Evolutionary conservation across 1,140 invertebrate genomes (phyloP).

Genomic region (Cecropterus lyciades): DNA sequence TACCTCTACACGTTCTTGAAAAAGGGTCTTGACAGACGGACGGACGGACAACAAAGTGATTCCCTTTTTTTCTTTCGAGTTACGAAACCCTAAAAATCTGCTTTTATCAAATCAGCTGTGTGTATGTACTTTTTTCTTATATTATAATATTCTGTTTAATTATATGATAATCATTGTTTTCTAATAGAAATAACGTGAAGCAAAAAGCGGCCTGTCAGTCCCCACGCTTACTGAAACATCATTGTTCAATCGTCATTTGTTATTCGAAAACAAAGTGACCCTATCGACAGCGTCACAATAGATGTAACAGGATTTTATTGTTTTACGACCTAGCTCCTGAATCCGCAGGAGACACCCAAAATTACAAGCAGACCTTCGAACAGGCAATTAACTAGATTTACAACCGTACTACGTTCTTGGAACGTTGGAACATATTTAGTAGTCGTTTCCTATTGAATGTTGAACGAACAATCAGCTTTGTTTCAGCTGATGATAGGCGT

Average conservation of each 20-base stretch:
- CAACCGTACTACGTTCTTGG: constrained; percentile 63
- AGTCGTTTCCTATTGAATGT: constrained; percentile 35
- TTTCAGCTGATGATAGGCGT: constrained; percentile 30
- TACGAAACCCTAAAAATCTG: too few species aligned
- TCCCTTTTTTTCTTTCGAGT: too few species aligned
- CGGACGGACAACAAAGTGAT: too few species aligned
- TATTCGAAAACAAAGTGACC: constrained; percentile 65
- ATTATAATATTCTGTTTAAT: not conserved
- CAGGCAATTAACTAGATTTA: constrained; percentile 77
- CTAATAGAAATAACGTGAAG: not conserved
- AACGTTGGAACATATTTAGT: constrained; percentile 49
- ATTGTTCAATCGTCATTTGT: constrained; percentile 67
- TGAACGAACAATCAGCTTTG: constrained; percentile 34
- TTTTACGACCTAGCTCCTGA: constrained; percentile 72
- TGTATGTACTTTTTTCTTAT: too few species aligned
- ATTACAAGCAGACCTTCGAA: constrained; percentile 60
- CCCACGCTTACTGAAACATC: constrained; percentile 7
- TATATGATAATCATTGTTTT: constrained; percentile 6
- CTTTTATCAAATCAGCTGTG: too few species aligned
- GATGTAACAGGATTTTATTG: constrained; percentile 69
- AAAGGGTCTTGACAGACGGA: too few species aligned
- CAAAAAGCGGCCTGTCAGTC: not conserved
- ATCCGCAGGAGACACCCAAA: constrained; percentile 72
- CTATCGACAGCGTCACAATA: constrained; percentile 54
- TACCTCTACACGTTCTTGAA: too few species aligned